phyloP scores from a whole-genome alignment of 2,797 vertebrate species.

The Sternotherus odoratus region DNA sequence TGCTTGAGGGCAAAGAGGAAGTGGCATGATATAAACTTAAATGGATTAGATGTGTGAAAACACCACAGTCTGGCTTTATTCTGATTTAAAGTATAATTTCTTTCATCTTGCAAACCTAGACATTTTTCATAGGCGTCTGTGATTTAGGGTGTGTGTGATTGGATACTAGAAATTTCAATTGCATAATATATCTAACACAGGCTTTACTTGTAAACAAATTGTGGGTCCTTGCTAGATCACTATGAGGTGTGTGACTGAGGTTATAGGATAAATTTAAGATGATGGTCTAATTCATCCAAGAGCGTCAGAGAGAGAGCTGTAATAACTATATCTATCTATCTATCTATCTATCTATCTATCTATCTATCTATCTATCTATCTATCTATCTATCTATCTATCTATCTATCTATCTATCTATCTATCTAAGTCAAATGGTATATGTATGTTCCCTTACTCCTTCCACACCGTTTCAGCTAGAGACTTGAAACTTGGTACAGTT shows the following conservation, averaged over 20 bases:
- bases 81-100: neutral
- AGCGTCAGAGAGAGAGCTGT: fast-evolving
- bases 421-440: too few relatives aligned
- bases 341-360: too few relatives aligned
- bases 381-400: too few relatives aligned
- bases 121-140: neutral
- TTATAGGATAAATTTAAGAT: fast-evolving
- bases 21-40: fast-evolving
- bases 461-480: too few relatives aligned
- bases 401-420: too few relatives aligned
- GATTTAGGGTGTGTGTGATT: fast-evolving
- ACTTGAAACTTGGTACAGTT: too few relatives aligned
- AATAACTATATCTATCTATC: too few relatives aligned
- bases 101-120: neutral
- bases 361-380: too few relatives aligned
- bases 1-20: neutral
- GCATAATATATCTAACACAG: neutral
- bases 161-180: fast-evolving
- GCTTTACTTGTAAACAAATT: neutral
- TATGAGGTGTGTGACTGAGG: fast-evolving
- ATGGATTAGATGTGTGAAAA: neutral
- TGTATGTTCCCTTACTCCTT: too few relatives aligned
- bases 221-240: neutral
- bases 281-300: neutral
- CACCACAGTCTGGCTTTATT: fast-evolving